These are phyloP conservation scores for Pteronotus mesoamericanus DNA, from an alignment of 2,797 vertebrate species.

Conservation along the genomic window DNA sequence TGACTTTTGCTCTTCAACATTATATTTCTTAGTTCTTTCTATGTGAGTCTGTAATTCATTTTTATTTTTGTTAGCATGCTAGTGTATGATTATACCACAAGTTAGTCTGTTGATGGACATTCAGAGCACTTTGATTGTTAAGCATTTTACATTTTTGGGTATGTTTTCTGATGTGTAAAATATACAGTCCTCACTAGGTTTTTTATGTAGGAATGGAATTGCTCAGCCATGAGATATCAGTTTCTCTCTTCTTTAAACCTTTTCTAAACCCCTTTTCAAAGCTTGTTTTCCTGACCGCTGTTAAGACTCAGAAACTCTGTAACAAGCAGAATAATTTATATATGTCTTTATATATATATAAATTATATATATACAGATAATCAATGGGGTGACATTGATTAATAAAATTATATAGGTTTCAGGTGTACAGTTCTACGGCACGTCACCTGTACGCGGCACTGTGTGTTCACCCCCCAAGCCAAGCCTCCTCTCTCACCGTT, in stretches of 20 bases:
- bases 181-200: not conserved
- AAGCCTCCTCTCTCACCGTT: not conserved
- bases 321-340: constrained; percentile 50
- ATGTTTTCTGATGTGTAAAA: not conserved
- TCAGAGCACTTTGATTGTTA: not conserved
- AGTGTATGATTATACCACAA: not conserved
- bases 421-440: not conserved
- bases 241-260: no score
- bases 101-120: not conserved
- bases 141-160: not conserved
- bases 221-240: not conserved
- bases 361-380: no score
- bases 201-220: not conserved
- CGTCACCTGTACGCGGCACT: no score
- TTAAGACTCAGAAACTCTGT: constrained; percentile 22
- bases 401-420: not conserved
- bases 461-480: not conserved
- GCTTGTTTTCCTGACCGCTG: not conserved
- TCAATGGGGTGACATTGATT: not conserved
- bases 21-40: not conserved
- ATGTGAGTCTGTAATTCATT: not conserved
- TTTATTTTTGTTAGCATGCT: not conserved
- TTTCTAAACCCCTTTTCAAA: not conserved
- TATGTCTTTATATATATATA: no score
- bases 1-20: not conserved